Evolutionary conservation across 1,140 invertebrate species (phyloP), one percentile per base, ranked within the genome.

Genomic region (Homalodisca vitripennis): DNA sequence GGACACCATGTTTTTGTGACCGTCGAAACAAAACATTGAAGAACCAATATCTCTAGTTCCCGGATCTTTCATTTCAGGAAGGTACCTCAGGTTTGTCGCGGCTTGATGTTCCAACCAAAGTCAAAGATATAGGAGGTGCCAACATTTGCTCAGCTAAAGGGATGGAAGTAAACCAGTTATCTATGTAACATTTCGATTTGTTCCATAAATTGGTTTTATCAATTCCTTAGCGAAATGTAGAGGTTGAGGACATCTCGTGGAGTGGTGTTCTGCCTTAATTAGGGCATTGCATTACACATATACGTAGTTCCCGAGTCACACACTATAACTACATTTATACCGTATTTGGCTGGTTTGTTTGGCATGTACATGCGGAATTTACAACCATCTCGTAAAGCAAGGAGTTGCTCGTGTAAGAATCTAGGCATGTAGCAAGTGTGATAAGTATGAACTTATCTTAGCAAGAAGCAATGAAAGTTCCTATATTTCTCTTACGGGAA

Each of bases 311-410:
- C 48, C 30, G 17, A 65, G 53, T 76, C 70, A 67, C 71, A 72
- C 55, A 75, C 68, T 24, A 68, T 69, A 17, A 73, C 53, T 31
- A 77, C 69, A 68, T 75, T 76, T n/a, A 76, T 46, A 46, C 75
- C 74, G 60, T 75, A 75, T 66, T 74, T 75, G 20, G 71, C 69
- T 29, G 72, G 72, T 72, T 81, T 79, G 26, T 34, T 78, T 75
- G 80, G 79, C 67, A 84, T 82, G 69, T 82, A 82, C 64, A 80
- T 76, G 48, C 76, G 71, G 67, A 82, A 80, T 30, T 63, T 65
- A 68, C 79, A 80, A 14, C 75, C 24, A 24, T 79, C 80, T 46
- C 76, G 47, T 71, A 76, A 75, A 53, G 70, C 67, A 29, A 74
- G 64, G 3, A 76, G 34, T 47, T 70, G 63, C 32, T 70, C 64